phyloP scores from a whole-genome alignment of 2,888 invertebrate species.

The Caenorhabditis sp. region DNA sequence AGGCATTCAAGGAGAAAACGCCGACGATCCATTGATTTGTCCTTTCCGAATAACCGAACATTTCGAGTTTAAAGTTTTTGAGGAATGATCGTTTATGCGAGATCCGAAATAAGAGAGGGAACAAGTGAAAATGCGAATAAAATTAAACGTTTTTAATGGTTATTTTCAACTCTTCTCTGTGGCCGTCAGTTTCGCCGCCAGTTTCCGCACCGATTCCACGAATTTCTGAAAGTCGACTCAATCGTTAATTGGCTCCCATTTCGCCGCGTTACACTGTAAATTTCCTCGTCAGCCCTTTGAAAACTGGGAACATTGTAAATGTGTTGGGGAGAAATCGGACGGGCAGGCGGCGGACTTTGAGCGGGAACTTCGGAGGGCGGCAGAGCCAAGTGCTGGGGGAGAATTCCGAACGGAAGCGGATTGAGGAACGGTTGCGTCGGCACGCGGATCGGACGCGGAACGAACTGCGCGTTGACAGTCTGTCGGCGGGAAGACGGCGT shows the following conservation, averaged over 20 bases:
- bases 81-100: background rate
- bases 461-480: conserved; percentile 18
- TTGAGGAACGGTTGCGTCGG: conserved; percentile 16
- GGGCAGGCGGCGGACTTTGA: conserved; percentile 5
- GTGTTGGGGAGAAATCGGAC: conserved; percentile 5
- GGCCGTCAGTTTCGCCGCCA: conserved; percentile 28
- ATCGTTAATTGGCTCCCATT: no score
- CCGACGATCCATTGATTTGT: conserved; percentile 24
- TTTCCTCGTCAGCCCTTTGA: conserved; percentile 36
- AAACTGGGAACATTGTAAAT: conserved; percentile 28
- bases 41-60: conserved; percentile 24
- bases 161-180: conserved; percentile 43
- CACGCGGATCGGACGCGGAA: conserved; percentile 25
- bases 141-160: no score
- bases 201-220: conserved; percentile 31
- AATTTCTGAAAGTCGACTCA: conserved; percentile 24
- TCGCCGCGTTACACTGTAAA: conserved; percentile 18
- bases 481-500: conserved; percentile 26
- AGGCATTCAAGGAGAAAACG: conserved; percentile 9
- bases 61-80: background rate
- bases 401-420: conserved; percentile 14
- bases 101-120: conserved; percentile 4
- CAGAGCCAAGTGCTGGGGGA: background rate
- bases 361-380: background rate
- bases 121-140: no score